These are phyloP conservation scores for Bombus pascuorum DNA, from an alignment of 1,140 invertebrate genomes.

Conservation along the genomic window DNA sequence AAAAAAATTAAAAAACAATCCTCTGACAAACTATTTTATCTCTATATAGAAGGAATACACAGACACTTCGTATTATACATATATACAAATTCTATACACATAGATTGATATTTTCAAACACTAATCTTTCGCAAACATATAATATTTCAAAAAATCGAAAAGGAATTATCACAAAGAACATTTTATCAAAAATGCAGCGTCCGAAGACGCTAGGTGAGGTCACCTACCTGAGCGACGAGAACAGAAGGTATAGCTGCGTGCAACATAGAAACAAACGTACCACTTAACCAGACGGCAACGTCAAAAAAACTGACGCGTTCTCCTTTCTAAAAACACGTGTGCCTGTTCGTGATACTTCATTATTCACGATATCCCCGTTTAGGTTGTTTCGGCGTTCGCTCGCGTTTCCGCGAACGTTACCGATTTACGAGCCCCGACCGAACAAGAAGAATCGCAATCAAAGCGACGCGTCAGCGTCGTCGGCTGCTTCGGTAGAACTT, in stretches of 20 bases:
- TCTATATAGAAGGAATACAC: not conserved
- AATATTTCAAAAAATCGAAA: not conserved
- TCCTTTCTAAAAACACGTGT: slow-evolving; percentile 22
- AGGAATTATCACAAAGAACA: not conserved
- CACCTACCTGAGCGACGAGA: not conserved
- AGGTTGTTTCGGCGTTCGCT: slow-evolving; percentile 1
- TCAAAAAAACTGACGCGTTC: not conserved
- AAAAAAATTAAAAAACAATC: not conserved
- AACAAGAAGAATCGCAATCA: slow-evolving; percentile 39
- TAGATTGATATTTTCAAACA: not conserved
- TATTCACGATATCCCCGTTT: slow-evolving; percentile 27
- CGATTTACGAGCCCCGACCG: slow-evolving; percentile 48
- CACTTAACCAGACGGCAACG: slow-evolving; percentile 15
- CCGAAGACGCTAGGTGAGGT: not conserved
- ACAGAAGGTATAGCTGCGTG: not conserved
- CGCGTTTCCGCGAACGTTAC: slow-evolving; percentile 16
- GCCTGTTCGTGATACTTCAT: not conserved
- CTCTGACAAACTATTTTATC: not conserved
- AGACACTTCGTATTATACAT: not conserved
- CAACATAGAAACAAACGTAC: not conserved
- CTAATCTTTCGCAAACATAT: not conserved
- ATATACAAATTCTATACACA: not conserved
- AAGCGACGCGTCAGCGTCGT: slow-evolving; percentile 35
- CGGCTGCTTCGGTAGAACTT: slow-evolving; percentile 17
- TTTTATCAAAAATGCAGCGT: not conserved